phyloP scores from a whole-genome alignment of 2,113 vertebrate species.

The Thymallus thymallus region DNA sequence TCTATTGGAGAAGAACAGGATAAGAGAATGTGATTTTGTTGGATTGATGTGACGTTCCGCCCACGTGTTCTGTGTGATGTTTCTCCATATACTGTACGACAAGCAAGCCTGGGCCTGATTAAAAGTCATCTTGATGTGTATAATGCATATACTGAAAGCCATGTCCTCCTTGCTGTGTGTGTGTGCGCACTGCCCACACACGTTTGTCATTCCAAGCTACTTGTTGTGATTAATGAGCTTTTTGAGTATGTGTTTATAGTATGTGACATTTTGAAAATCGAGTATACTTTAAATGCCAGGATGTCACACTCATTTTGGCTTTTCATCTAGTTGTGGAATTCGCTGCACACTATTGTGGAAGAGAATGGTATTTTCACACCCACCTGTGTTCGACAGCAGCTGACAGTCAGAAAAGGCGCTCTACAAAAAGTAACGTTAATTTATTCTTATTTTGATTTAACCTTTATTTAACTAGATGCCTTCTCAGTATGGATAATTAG shows the following conservation, averaged over 20 bases:
- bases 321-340: no score
- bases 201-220: conserved; percentile 40
- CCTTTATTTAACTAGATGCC: no score
- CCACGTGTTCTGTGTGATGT: background rate
- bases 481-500: background rate
- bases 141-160: conserved; percentile 25
- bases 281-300: no score
- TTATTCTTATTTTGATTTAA: no score
- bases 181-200: conserved; percentile 29
- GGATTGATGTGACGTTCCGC: background rate
- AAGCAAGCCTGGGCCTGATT: conserved; percentile 34
- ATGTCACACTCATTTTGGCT: no score
- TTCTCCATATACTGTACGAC: background rate
- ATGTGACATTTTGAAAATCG: no score
- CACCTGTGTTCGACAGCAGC: background rate
- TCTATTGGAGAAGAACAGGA: conserved; percentile 39
- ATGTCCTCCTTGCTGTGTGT: background rate
- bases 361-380: no score
- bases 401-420: no score
- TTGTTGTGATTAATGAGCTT: conserved; percentile 51
- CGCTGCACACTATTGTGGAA: no score
- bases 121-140: conserved; percentile 29
- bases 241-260: background rate
- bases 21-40: conserved; percentile 1
- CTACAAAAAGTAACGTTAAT: no score